Evolutionary conservation across 2,888 invertebrate species (phyloP), one percentile per base, ranked within the genome.

Genomic region (Holacanthella duospinosa): DNA sequence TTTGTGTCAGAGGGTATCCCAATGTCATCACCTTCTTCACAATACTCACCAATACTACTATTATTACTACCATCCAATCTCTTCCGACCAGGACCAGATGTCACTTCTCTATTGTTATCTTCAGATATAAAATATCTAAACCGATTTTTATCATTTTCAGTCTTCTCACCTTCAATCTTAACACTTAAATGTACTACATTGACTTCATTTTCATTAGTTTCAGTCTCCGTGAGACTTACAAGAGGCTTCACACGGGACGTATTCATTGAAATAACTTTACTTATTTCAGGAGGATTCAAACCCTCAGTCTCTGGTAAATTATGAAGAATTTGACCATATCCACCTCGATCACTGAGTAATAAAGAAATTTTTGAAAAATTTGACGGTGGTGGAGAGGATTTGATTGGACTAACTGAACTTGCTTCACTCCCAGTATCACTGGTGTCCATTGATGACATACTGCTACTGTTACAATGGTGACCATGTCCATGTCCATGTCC

Each of bases 371-470:
- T 28, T 3, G 57, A 57, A 57, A 28, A 57, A 16, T 29, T 9
- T 27, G 57, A 57, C 2, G 29, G 27, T 9, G 29, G 57, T 21
- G 25, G 21, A 25, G 27, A 29, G 21, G 28, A 6, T 57, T 29
- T 21, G n/a, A 3, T n/a, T 26, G 53, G 19, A 21, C 53, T 53
- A 6, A 55, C 27, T 21, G 28, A 27, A 64, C 64, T 64, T 29
- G 26, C 55, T 27, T 66, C 66, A 66, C 66, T 66, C 3, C 55
- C 63, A 43, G 21, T 55, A 29, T 53, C 63, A 60, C 69, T 67
- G 24, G n/a, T n/a, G n/a, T 65, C 62, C 55, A 63, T 62, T 21
- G 66, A 61, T 28, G 65, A 61, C 63, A 64, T 63, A 53, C 67
- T n/a, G n/a, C n/a, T n/a, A n/a, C n/a, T n/a, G n/a, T n/a, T n/a